phyloP scores from a whole-genome alignment of 2,797 vertebrate species.

The Anguilla marmorata region DNA sequence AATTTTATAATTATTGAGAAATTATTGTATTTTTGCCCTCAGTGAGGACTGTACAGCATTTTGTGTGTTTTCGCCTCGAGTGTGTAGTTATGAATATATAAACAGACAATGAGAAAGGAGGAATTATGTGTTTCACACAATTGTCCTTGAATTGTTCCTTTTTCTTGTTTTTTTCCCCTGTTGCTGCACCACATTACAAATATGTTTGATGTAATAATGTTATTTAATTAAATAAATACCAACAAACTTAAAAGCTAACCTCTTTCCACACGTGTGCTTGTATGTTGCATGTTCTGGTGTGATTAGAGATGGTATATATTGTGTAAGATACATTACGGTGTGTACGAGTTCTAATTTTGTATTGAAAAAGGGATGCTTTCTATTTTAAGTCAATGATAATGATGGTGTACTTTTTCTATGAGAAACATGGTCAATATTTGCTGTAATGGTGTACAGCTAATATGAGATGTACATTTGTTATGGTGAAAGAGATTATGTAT shows the following conservation, averaged over 20 bases:
- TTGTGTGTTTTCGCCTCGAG: conserved; percentile 80
- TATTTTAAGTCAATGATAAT: not conserved
- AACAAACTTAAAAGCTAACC: conserved; percentile 50
- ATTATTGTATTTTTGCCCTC: conserved; percentile 86
- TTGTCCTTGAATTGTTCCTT: conserved; percentile 57
- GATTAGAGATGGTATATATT: not conserved
- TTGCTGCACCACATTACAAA: conserved; percentile 69
- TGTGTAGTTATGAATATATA: conserved; percentile 77
- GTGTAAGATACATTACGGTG: not conserved
- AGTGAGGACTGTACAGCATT: conserved; percentile 90
- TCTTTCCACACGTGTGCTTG: not conserved
- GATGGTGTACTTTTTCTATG: not conserved
- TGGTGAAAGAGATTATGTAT: not conserved
- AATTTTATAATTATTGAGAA: conserved; percentile 58
- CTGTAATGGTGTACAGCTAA: not conserved
- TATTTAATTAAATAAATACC: conserved; percentile 78
- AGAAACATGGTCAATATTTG: not conserved
- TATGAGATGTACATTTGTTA: not conserved
- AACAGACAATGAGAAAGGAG: conserved; percentile 48
- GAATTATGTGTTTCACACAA: conserved; percentile 70
- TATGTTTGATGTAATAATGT: conserved; percentile 71
- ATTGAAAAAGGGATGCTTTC: not conserved
- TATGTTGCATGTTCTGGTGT: conserved; percentile 4
- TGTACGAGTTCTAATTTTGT: not conserved
- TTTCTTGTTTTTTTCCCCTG: conserved; percentile 34